Percentiles rank a stretch among this genome's conserved stretches.
These are phyloP conservation scores for Sebastes hubbsi DNA, from an alignment of 2,797 vertebrate genomes.

Conservation along the genomic window DNA sequence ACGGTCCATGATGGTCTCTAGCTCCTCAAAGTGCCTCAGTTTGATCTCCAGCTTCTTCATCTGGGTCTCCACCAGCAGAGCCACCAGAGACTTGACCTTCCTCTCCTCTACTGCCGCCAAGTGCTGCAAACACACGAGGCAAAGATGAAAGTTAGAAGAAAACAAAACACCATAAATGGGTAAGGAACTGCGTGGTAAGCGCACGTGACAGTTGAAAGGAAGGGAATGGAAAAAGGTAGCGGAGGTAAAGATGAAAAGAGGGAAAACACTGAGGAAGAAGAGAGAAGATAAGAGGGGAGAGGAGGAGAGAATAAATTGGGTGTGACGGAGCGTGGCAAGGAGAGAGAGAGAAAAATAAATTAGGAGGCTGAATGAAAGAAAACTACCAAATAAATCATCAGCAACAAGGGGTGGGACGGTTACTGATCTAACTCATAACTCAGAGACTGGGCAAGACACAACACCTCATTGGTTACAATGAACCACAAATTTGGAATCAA, in stretches of 20 bases:
- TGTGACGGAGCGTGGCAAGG: neutral
- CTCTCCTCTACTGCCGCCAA: slow-evolving; percentile 96
- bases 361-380: neutral
- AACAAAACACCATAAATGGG: neutral
- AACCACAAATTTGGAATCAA: neutral
- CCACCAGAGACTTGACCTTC: slow-evolving; percentile 97
- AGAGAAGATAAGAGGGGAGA: neutral
- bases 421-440: neutral
- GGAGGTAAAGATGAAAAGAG: neutral
- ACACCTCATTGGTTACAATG: neutral
- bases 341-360: slow-evolving; percentile 9
- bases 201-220: neutral
- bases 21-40: slow-evolving; percentile 96
- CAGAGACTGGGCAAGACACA: neutral
- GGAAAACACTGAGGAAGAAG: neutral
- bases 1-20: slow-evolving; percentile 99
- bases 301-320: neutral
- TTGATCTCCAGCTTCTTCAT: slow-evolving; percentile 99
- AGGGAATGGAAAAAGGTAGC: neutral
- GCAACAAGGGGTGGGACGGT: neutral
- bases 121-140: slow-evolving; percentile 80
- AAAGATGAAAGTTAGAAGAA: neutral
- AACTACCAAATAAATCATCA: slow-evolving; percentile 1
- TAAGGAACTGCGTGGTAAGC: neutral
- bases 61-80: slow-evolving; percentile 96